Conservation (phyloP, 2,113 vertebrate species). For the Carlito syrichta region DNA sequence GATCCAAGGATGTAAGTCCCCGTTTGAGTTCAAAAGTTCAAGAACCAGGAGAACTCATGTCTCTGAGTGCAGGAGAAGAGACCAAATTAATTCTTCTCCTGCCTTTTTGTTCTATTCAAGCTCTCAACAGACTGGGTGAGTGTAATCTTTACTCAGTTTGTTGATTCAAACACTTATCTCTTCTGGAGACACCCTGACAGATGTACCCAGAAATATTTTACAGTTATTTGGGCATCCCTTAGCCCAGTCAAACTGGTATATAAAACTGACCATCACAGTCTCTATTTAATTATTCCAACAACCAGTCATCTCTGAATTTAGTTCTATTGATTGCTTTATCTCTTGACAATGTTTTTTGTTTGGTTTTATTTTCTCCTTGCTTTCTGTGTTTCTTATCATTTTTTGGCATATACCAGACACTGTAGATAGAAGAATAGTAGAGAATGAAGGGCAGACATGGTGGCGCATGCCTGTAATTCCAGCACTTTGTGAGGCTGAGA, state of each 20-base stretch:
- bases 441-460: no score
- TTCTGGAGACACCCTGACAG: not conserved
- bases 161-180: not conserved
- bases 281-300: not conserved
- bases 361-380: not conserved
- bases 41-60: not conserved
- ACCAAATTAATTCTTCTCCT: not conserved
- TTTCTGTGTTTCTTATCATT: not conserved
- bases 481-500: no score
- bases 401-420: not conserved
- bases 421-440: not conserved
- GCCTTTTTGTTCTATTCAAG: not conserved
- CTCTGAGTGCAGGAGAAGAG: not conserved
- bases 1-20: not conserved
- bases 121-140: not conserved
- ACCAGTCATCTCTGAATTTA: not conserved
- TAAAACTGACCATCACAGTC: not conserved
- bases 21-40: not conserved
- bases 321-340: not conserved
- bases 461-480: no score
- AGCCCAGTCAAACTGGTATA: not conserved
- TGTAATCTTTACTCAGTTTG: not conserved
- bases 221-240: not conserved
- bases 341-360: not conserved
- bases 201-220: not conserved